Percentiles rank a stretch among this genome's conserved stretches.
Conservation (phyloP, 2,113 vertebrate species). For the Gavia stellata region DNA sequence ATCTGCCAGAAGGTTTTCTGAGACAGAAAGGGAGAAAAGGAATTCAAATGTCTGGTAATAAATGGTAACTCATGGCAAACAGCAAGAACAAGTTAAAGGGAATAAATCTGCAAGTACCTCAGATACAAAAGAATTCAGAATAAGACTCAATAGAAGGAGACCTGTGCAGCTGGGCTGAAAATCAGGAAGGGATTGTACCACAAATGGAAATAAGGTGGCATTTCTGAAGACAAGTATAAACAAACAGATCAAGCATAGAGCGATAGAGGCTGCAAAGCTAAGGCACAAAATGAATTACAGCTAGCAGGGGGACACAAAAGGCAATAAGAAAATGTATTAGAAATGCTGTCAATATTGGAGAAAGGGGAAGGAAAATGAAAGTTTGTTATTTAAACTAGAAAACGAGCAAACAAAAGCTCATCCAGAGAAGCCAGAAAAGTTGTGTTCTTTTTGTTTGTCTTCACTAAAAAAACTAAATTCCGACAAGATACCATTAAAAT, state of each 20-base stretch:
- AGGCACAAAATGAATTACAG: constrained; percentile 31
- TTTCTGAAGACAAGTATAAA: constrained; percentile 32
- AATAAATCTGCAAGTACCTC: background rate
- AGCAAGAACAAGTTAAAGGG: background rate
- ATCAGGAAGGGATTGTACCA: constrained; percentile 21
- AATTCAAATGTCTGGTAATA: background rate
- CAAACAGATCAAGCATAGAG: background rate
- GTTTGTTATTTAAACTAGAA: constrained; percentile 40
- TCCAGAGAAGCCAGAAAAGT: background rate
- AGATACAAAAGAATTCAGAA: background rate
- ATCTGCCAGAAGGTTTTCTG: background rate
- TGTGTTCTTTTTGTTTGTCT: background rate
- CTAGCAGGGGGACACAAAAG: constrained; percentile 23
- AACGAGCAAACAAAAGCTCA: constrained; percentile 14
- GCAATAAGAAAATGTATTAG: constrained; percentile 35
- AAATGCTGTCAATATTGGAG: constrained; percentile 14
- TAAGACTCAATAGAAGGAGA: background rate
- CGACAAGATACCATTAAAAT: background rate
- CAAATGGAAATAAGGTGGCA: constrained; percentile 30
- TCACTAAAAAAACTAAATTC: background rate
- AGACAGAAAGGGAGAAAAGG: background rate
- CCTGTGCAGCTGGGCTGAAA: background rate
- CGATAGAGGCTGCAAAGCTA: background rate
- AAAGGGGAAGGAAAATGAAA: constrained; percentile 18
- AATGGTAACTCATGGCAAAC: background rate